Percentiles rank a stretch among this genome's conserved stretches.
Evolutionary conservation across 2,797 vertebrate species (phyloP).

Genomic region (Pampus argenteus): DNA sequence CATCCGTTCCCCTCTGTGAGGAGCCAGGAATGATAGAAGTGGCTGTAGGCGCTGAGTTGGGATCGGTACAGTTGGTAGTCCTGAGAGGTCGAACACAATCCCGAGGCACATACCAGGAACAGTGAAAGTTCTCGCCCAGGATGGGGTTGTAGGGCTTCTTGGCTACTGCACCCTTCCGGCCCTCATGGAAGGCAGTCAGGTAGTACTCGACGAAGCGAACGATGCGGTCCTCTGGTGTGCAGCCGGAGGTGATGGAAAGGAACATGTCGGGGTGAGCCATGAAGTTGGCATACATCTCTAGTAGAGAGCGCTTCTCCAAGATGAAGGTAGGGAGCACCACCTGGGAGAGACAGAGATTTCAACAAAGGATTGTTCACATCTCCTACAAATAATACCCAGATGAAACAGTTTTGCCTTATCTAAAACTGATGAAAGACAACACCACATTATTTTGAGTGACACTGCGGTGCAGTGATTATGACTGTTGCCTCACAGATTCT

Average conservation of each 20-base stretch:
- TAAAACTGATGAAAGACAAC: not conserved
- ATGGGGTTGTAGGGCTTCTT: conserved; percentile 98
- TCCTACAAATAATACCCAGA: not conserved
- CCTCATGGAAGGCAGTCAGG: conserved; percentile 95
- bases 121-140: conserved; percentile 95
- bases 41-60: conserved; percentile 19
- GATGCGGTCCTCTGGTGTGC: conserved; percentile 92
- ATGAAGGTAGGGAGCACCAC: conserved; percentile 97
- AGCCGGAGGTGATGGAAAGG: conserved; percentile 89
- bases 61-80: conserved; percentile 24
- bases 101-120: conserved; percentile 94
- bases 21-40: conserved; percentile 22
- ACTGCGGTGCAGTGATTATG: too few species aligned
- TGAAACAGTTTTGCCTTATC: not conserved
- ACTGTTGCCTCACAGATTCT: too few species aligned
- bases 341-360: conserved; percentile 63
- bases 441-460: too few species aligned
- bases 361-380: not conserved
- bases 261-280: conserved; percentile 96
- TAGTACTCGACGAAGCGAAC: conserved; percentile 95
- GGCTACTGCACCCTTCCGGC: conserved; percentile 92
- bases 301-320: conserved; percentile 94
- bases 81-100: conserved; percentile 86
- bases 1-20: conserved; percentile 45
- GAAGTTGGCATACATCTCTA: conserved; percentile 99